Percentiles rank a stretch among this genome's conserved stretches.
Evolutionary conservation across 2,113 vertebrate genomes (phyloP).

Genomic region (Campylomormyrus tamandua): DNA sequence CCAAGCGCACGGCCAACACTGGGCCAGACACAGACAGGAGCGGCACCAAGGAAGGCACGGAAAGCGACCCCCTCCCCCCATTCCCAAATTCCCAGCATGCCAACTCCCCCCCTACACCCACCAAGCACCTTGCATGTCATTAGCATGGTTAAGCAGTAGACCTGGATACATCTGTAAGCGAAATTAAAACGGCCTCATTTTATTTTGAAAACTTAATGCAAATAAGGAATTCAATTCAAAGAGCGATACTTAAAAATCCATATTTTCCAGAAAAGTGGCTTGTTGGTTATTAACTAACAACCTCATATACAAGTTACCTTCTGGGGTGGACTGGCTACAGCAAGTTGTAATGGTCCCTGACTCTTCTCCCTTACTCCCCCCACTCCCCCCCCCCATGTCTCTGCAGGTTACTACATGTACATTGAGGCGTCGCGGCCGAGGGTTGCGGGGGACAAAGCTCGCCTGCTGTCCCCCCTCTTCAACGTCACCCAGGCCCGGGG

Average conservation of each 20-base stretch:
- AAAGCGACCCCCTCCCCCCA: not conserved
- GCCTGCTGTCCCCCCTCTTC: constrained; percentile 87
- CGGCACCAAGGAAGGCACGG: constrained; percentile 79
- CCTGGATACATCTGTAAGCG: not conserved
- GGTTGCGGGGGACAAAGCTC: constrained; percentile 77
- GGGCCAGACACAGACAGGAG: constrained; percentile 86
- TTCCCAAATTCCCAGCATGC: not conserved
- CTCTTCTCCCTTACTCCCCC: not conserved
- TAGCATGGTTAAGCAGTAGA: not conserved
- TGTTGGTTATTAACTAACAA: not conserved
- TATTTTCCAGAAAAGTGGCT: not conserved
- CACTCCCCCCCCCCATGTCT: rapidly evolving
- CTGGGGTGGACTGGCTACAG: not conserved
- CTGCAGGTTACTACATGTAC: constrained; percentile 96
- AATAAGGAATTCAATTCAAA: not conserved
- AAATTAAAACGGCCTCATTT: not conserved
- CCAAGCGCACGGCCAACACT: constrained; percentile 85
- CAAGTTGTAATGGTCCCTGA: not conserved
- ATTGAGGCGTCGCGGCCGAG: constrained; percentile 86
- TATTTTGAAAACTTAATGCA: not conserved
- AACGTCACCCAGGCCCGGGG: constrained; percentile 70
- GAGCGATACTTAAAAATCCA: not conserved
- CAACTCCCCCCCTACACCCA: not conserved
- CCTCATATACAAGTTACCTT: not conserved
- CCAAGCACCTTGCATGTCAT: not conserved